Conservation (phyloP, 2,888 invertebrate genomes). For the Tachina grossa region DNA sequence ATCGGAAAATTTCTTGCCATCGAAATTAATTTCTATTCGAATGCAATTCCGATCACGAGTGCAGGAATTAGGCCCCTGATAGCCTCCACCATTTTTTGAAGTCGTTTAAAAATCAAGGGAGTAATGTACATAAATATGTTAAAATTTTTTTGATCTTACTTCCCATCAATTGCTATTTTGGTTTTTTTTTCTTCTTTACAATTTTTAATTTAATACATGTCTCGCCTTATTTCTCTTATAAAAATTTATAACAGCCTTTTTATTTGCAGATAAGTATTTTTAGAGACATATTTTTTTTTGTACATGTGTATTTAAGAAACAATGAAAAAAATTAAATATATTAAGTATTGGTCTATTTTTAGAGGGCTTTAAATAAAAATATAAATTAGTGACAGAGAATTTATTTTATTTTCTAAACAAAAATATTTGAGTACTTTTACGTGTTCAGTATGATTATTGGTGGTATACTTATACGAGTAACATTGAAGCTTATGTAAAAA, state of each 20-base stretch:
- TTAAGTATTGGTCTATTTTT: not conserved
- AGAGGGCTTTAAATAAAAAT: conserved; percentile 1
- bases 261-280: conserved; percentile 3
- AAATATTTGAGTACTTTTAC: no score
- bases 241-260: not conserved
- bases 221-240: not conserved
- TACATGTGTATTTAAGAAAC: conserved; percentile 3
- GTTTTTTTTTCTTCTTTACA: not conserved
- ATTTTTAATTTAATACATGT: not conserved
- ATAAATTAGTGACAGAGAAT: not conserved
- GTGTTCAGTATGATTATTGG: no score
- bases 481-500: no score
- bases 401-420: not conserved
- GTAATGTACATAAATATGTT: not conserved
- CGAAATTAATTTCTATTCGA: no score
- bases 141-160: not conserved
- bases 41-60: no score
- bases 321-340: not conserved
- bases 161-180: not conserved
- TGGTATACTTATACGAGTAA: no score
- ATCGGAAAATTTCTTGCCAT: no score
- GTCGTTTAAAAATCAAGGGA: not conserved
- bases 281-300: conserved; percentile 3
- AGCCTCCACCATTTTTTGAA: no score
- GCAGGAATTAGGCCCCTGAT: no score